Percentiles rank a stretch among this genome's conserved stretches.
phyloP scores from a whole-genome alignment of 2,113 vertebrate species.

The Sinocyclocheilus grahami region DNA sequence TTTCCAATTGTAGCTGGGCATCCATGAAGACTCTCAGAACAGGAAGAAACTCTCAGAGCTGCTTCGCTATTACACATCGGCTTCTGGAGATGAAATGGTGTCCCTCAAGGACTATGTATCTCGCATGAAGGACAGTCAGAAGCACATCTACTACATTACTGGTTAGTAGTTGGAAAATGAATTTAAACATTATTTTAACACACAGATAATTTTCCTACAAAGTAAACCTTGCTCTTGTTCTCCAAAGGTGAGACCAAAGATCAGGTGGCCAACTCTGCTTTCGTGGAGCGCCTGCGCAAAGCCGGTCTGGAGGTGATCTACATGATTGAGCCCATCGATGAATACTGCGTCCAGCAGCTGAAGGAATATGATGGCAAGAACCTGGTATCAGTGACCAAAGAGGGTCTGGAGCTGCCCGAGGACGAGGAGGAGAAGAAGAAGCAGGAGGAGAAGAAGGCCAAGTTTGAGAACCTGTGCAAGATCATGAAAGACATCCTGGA shows the following conservation, averaged over 20 bases:
- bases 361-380: slow-evolving; percentile 82
- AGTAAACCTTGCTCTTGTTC: slow-evolving; percentile 23
- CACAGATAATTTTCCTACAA: slow-evolving; percentile 4
- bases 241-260: slow-evolving; percentile 79
- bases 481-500: slow-evolving; percentile 84
- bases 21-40: slow-evolving; percentile 96
- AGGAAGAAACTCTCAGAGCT: slow-evolving; percentile 93
- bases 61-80: slow-evolving; percentile 90
- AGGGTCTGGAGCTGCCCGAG: slow-evolving; percentile 81
- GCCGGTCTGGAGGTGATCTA: slow-evolving; percentile 81
- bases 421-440: slow-evolving; percentile 80
- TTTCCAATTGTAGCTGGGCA: slow-evolving; percentile 83
- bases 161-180: slow-evolving; percentile 68
- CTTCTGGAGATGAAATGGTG: slow-evolving; percentile 93
- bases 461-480: slow-evolving; percentile 82
- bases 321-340: slow-evolving; percentile 84
- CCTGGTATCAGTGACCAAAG: slow-evolving; percentile 81
- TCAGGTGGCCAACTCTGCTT: slow-evolving; percentile 82
- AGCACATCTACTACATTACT: slow-evolving; percentile 97
- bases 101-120: slow-evolving; percentile 95
- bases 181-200: not conserved
- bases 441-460: slow-evolving; percentile 76
- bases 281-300: slow-evolving; percentile 80
- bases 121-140: slow-evolving; percentile 97
- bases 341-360: slow-evolving; percentile 82